phyloP scores from a whole-genome alignment of 2,888 invertebrate species.

The Agapostemon virescens region DNA sequence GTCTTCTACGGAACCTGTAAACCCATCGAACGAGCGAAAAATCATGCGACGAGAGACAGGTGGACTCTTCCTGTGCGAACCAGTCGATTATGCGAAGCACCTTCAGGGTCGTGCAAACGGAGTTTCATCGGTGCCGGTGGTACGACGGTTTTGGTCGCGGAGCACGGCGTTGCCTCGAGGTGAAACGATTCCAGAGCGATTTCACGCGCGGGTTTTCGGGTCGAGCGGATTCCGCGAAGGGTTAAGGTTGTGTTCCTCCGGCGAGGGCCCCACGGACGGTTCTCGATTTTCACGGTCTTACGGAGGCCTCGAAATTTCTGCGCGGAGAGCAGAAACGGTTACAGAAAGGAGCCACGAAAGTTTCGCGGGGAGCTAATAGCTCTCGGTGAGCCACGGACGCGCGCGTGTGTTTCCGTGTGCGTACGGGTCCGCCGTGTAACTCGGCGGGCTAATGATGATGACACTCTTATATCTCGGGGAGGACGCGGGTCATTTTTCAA shows the following conservation, averaged over 20 bases:
- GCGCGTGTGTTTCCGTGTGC: constrained; percentile 52
- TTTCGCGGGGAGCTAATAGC: constrained; percentile 47
- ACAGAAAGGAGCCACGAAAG: constrained; percentile 16
- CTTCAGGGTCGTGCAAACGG: no score
- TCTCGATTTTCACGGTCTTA: constrained; percentile 1
- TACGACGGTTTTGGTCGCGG: no score
- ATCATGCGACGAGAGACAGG: no score
- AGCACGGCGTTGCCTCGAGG: background rate
- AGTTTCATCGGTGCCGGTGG: no score
- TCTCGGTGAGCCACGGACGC: constrained; percentile 33
- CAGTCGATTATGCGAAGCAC: no score
- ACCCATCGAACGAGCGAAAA: no score
- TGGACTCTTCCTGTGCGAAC: no score
- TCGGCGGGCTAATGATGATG: constrained; percentile 80
- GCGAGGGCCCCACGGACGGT: background rate
- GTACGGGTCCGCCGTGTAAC: constrained; percentile 71
- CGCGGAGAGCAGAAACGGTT: background rate
- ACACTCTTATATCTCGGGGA: constrained; percentile 79
- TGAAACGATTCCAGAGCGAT: background rate
- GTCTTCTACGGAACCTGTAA: no score
- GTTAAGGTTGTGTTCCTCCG: background rate
- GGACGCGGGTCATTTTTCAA: constrained; percentile 80
- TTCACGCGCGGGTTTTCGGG: background rate
- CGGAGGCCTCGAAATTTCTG: background rate
- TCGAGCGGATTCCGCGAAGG: background rate